Conservation (phyloP, 1,140 invertebrate species). For the Zaprionus camerounensis region DNA sequence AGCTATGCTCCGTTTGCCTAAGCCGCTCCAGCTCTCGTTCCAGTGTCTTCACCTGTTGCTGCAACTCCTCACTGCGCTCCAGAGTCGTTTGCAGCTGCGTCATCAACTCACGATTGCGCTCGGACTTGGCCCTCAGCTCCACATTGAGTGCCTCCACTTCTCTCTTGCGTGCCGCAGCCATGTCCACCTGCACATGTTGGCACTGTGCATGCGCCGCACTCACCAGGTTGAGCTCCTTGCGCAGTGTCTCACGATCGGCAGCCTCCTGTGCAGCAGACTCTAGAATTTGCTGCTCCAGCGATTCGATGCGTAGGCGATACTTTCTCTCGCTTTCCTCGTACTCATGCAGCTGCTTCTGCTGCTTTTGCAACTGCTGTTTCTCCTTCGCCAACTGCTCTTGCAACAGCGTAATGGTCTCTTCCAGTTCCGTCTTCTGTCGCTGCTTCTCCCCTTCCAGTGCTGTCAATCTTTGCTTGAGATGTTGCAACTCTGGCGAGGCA, state of each 20-base stretch:
- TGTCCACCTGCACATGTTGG: conserved; percentile 45
- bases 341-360: conserved; percentile 49
- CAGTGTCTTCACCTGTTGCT: conserved; percentile 53
- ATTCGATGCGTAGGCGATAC: conserved; percentile 52
- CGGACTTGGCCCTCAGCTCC: conserved; percentile 65
- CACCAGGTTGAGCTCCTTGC: conserved; percentile 60
- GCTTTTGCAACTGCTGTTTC: conserved; percentile 55
- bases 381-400: conserved; percentile 45
- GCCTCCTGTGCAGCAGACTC: conserved; percentile 64
- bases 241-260: conserved; percentile 63
- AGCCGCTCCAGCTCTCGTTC: conserved; percentile 72
- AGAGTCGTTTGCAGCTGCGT: conserved; percentile 50
- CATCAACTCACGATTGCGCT: conserved; percentile 37
- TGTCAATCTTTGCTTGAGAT: conserved; percentile 46
- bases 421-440: conserved; percentile 55
- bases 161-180: conserved; percentile 56
- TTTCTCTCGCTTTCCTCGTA: conserved; percentile 64
- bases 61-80: conserved; percentile 47
- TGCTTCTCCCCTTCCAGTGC: conserved; percentile 57
- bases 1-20: conserved; percentile 66
- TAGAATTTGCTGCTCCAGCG: conserved; percentile 58
- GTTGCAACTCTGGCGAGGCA: conserved; percentile 43
- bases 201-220: conserved; percentile 68
- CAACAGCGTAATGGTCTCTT: conserved; percentile 42
- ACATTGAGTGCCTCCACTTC: conserved; percentile 63